These are phyloP conservation scores for Nephrotoma flavescens DNA, from an alignment of 2,888 invertebrate genomes.

Conservation along the genomic window DNA sequence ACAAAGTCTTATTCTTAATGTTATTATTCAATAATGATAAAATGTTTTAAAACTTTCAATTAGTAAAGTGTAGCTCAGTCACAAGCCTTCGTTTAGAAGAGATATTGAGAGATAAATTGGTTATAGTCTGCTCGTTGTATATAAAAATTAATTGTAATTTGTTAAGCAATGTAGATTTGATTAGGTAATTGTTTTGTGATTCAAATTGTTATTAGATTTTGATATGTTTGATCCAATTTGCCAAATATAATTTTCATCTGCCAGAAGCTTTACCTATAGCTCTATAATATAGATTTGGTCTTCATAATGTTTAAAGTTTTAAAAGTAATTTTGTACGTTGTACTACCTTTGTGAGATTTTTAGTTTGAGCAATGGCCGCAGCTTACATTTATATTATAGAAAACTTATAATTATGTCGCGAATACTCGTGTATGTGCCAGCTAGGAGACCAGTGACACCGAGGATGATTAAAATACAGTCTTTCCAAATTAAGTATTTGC, in stretches of 20 bases:
- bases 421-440: slow-evolving; percentile 51
- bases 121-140: background rate
- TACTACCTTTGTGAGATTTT: background rate
- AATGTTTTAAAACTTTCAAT: background rate
- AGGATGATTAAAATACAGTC: slow-evolving; percentile 41
- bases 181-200: background rate
- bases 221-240: background rate
- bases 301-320: background rate
- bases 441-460: slow-evolving; percentile 45
- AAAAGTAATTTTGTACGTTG: background rate
- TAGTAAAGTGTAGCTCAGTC: background rate
- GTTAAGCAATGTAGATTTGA: background rate
- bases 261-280: background rate
- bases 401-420: slow-evolving; percentile 35
- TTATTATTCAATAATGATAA: background rate
- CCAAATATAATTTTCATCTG: background rate
- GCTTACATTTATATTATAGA: background rate
- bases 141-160: background rate
- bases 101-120: background rate
- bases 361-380: background rate
- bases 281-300: background rate
- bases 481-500: slow-evolving; percentile 33
- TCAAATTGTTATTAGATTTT: background rate
- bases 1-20: background rate
- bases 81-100: background rate